Base-by-base conservation (phyloP, 1,140 invertebrate genomes). In the Drosophila kepulauana region DNA sequence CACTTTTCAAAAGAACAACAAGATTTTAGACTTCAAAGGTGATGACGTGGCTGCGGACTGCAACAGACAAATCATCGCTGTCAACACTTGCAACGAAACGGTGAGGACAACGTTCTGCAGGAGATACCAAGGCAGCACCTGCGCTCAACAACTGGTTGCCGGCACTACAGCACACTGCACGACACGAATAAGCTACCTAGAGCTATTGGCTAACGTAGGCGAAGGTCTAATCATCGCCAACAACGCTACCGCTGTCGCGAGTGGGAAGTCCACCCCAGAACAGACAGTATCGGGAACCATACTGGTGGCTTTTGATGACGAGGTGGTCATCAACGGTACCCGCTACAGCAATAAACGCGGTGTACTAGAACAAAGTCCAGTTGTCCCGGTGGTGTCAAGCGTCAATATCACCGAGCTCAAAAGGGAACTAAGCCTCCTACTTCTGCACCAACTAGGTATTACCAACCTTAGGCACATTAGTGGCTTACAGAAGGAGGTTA, bases 31-130 rank as follows among this genome's bases (percentile, higher is more conserved):
- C 25, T 33, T 61, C 59, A 13, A 6, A 7, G 35, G 35, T 7
- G 5, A 2, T 35, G 8, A 35, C 35, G 8, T 7, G 6, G 35
- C 7, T 1, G 59, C 59, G 13, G 45, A 62, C 15, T 48, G 59
- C 45, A 20, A 16, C 20, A 49, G 35, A n/a, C 16, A 62, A 6
- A 62, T 35, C 30, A 2, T 62, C 7, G 20, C 43, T 48, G 16
- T 49, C 13, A 25, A 8, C 30, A 65, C 25, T n/a, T 54, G 63
- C 48, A 64, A 30, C 28, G 10, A 33, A 30, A 13, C 62, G 3
- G 35, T 65, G 5, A 56, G 13, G 16, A 15, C 38, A 54, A 56
- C 51, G 8, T 65, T 54, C 51, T 65, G 51, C 63, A 65, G 28
- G 7, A 0, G 33, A 33, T 25, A 43, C 11, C 4, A 16, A 5